A percentile compares a stretch with the other conserved stretches of the same genome.
Conservation (phyloP, 2,888 invertebrate genomes). For the Eupithecia subfuscata region DNA sequence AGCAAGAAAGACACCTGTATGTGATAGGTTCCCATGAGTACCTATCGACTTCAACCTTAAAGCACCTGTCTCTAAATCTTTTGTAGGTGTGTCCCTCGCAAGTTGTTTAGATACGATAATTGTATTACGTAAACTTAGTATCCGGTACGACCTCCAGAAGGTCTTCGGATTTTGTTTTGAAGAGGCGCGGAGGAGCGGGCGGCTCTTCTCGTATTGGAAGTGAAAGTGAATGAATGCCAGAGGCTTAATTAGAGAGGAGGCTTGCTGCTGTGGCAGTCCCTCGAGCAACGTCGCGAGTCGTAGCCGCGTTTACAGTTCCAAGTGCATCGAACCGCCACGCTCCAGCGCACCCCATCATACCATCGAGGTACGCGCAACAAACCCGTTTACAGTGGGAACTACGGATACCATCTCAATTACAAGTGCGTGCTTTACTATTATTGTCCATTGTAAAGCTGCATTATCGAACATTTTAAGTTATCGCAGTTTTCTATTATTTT, state of each 20-base stretch:
- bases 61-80: conserved; percentile 7
- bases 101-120: conserved; percentile 48
- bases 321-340: conserved; percentile 37
- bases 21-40: not conserved
- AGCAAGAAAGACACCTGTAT: no score
- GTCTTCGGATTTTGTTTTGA: conserved; percentile 69
- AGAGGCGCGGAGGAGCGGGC: conserved; percentile 70
- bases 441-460: conserved; percentile 26
- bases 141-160: conserved; percentile 81
- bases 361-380: conserved; percentile 67
- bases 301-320: conserved; percentile 63
- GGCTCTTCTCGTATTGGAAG: conserved; percentile 80
- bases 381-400: conserved; percentile 36
- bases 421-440: conserved; percentile 37
- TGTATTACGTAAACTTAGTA: conserved; percentile 65
- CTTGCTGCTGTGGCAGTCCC: conserved; percentile 77
- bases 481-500: conserved; percentile 15
- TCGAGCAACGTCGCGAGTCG: conserved; percentile 71
- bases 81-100: conserved; percentile 10
- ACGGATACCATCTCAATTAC: conserved; percentile 29
- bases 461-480: conserved; percentile 16
- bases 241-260: conserved; percentile 84
- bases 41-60: not conserved
- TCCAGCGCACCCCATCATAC: conserved; percentile 47
- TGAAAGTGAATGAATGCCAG: conserved; percentile 83